Percentiles rank a stretch among this genome's conserved stretches.
These are phyloP conservation scores for Zoanthus solanderi DNA, from an alignment of 92 coral and sea anemone genomes.

Conservation along the genomic window DNA sequence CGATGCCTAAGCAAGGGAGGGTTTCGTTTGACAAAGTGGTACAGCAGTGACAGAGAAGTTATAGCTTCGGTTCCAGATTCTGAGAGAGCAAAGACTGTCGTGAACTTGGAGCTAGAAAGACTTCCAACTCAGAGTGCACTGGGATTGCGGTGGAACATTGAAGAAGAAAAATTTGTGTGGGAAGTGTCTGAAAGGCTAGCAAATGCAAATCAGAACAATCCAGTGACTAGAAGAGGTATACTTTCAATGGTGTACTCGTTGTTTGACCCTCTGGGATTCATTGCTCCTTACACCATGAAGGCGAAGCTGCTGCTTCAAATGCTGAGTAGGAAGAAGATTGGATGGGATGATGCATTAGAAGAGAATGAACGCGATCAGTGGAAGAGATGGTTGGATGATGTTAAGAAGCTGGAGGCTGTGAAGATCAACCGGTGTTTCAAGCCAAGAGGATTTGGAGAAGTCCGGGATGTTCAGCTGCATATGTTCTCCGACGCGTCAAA, in stretches of 20 bases:
- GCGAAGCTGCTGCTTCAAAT: too few species aligned
- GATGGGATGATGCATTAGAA: not conserved
- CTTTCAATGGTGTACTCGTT: too few species aligned
- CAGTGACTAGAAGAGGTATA: too few species aligned
- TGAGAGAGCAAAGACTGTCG: too few species aligned
- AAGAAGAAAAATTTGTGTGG: not conserved
- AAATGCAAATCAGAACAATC: too few species aligned
- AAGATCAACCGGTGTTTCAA: not conserved
- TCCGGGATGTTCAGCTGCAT: not conserved
- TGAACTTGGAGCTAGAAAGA: too few species aligned
- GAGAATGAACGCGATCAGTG: not conserved
- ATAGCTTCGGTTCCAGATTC: too few species aligned
- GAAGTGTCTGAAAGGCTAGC: not conserved
- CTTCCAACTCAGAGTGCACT: too few species aligned
- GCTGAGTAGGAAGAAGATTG: too few species aligned
- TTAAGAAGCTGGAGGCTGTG: not conserved
- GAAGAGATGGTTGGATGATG: not conserved
- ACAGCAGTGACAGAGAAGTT: too few species aligned
- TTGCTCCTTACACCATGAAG: too few species aligned
- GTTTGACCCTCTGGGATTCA: too few species aligned
- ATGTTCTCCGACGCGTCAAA: not conserved
- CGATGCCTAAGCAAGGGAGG: constrained; percentile 14
- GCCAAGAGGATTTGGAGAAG: not conserved
- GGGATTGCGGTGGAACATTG: not conserved
- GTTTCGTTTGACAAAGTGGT: not conserved